Base-by-base conservation (phyloP, 2,888 invertebrate genomes). In the Scaptomyza parva region DNA sequence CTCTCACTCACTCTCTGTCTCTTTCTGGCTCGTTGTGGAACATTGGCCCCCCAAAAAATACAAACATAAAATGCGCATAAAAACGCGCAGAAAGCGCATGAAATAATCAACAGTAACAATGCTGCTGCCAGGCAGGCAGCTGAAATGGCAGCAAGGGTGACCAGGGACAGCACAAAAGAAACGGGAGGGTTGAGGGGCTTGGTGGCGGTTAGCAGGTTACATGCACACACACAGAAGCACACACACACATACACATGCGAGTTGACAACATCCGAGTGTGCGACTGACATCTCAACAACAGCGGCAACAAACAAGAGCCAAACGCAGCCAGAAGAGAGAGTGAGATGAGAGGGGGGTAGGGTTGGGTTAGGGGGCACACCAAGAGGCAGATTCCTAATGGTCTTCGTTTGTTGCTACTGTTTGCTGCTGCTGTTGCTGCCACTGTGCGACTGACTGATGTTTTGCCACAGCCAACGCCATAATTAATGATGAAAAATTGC, bases 401-500 rank as follows among this genome's bases (percentile, higher is more conserved):
- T 83, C 83, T 85, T 78, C 84, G 72, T 73, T 68, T 72, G 69
- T 65, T 70, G 52, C 60, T 55, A 54, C 62, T 53, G 48, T 33
- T 72, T 60, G 55, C 53, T 53, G 53, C n/a, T 72, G 69, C 55
- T 68, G 51, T 12, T 53, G 47, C 58, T 66, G 53, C 58, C 51
- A 53, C 48, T 65, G 76, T 72, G 76, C 60, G 75, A 65, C 82
- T 82, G 82, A 82, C 82, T 82, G 82, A 82, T 82, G 82, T 82
- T 82, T 85, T 85, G 85, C 78, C 78, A 83, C 84, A 81, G 73
- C 84, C 85, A 71, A 76, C 81, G 86, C 81, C 83, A 84, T 84
- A 84, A 84, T 84, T 84, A 84, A 84, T 84, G 83, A 84, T 84
- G 84, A 84, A 84, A 84, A 84, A 84, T 84, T 86, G 83, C 79